Percentiles rank a stretch among this genome's conserved stretches.
phyloP scores from a whole-genome alignment of 2,797 vertebrate genomes.

The Labeo calbasu region DNA sequence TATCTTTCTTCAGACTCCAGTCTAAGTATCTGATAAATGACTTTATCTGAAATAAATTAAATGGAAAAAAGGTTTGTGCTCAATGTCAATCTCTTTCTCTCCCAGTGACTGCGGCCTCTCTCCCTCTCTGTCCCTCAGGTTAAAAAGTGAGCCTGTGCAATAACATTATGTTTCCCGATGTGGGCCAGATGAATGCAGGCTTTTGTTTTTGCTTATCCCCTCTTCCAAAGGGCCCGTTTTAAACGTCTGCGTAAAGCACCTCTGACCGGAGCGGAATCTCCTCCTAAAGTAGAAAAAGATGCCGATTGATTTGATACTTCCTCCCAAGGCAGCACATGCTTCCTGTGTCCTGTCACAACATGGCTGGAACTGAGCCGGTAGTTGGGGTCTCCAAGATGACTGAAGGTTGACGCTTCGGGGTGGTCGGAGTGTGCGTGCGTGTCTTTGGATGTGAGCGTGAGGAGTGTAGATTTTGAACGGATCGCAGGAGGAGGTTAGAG shows the following conservation, averaged over 20 bases:
- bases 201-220: conserved; percentile 64
- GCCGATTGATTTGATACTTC: conserved; percentile 80
- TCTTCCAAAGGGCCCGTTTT: conserved; percentile 56
- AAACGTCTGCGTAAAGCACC: conserved; percentile 58
- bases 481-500: conserved; percentile 67
- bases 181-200: conserved; percentile 64
- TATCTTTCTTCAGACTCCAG: neutral
- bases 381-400: conserved; percentile 62
- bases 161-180: conserved; percentile 60
- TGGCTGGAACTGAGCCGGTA: conserved; percentile 72
- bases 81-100: conserved; percentile 37
- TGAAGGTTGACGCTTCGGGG: conserved; percentile 70
- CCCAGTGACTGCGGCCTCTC: neutral
- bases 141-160: conserved; percentile 64
- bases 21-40: conserved; percentile 1
- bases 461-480: conserved; percentile 62
- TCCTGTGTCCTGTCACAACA: conserved; percentile 77
- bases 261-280: conserved; percentile 63
- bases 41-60: neutral
- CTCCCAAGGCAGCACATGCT: conserved; percentile 73
- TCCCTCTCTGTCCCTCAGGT: conserved; percentile 55
- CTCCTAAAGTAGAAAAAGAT: conserved; percentile 68
- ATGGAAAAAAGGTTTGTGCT: conserved; percentile 43
- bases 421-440: conserved; percentile 65
- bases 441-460: conserved; percentile 43